Evolutionary conservation across 2,113 vertebrate species (phyloP).

Genomic region (Amphilophus citrinellus): DNA sequence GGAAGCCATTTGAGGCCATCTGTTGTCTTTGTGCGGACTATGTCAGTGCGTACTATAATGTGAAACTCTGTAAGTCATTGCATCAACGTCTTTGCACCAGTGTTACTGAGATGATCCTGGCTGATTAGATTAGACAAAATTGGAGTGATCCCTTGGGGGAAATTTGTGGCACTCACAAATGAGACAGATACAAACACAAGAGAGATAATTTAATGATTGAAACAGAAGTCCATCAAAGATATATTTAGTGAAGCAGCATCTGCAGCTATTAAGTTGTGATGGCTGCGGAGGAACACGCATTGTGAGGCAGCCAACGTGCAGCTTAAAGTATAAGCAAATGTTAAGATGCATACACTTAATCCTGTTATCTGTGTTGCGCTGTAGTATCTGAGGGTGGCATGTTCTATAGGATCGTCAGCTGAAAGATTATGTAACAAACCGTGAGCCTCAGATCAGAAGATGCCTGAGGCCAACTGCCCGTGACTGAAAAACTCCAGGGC

Average conservation of each 20-base stretch:
- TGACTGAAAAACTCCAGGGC: not conserved
- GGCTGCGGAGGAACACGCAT: not conserved
- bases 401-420: conserved; percentile 9
- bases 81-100: conserved; percentile 22
- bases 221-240: not conserved
- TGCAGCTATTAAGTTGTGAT: not conserved
- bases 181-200: not conserved
- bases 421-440: conserved; percentile 41
- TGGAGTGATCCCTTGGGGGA: conserved; percentile 20
- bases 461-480: conserved; percentile 2
- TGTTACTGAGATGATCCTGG: conserved; percentile 14
- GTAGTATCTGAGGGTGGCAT: not conserved
- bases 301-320: not conserved
- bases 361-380: not conserved
- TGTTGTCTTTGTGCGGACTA: conserved; percentile 18
- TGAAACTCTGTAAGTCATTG: not conserved
- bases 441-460: not conserved
- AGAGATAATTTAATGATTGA: not conserved
- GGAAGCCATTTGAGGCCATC: conserved; percentile 18
- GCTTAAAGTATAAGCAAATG: not conserved
- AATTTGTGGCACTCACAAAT: not conserved
- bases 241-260: not conserved
- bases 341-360: not conserved
- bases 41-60: not conserved
- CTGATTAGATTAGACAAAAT: conserved; percentile 36